Conservation (phyloP, 2,113 vertebrate species). For the Falcunculus frontatus region DNA sequence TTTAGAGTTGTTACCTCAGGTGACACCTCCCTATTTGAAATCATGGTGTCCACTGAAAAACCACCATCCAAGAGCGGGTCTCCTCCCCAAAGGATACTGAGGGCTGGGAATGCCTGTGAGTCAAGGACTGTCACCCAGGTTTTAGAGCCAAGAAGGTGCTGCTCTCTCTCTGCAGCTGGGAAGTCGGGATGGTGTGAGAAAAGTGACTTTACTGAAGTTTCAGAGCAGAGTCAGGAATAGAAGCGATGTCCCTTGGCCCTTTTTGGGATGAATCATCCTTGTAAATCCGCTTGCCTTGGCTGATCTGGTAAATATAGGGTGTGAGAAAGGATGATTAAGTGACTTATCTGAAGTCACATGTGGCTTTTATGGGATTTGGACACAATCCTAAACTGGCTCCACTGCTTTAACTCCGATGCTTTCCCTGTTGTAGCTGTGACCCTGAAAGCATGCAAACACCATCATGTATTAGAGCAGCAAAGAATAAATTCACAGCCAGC, state of each 20-base stretch:
- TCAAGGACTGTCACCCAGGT: neutral
- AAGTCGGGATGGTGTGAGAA: neutral
- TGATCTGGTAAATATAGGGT: constrained; percentile 60
- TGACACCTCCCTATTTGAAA: neutral
- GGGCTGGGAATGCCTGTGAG: neutral
- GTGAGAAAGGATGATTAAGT: constrained; percentile 59
- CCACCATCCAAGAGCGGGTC: neutral
- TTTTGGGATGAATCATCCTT: constrained; percentile 61
- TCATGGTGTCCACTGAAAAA: neutral
- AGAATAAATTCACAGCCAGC: constrained; percentile 22
- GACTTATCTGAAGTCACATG: constrained; percentile 64
- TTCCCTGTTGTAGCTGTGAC: constrained; percentile 19
- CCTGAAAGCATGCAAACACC: constrained; percentile 41
- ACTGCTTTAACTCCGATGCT: neutral
- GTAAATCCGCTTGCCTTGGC: constrained; percentile 54
- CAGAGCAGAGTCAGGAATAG: constrained; percentile 33
- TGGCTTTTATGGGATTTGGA: constrained; percentile 63
- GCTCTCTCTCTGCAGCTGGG: neutral
- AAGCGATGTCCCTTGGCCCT: constrained; percentile 22
- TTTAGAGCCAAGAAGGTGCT: neutral
- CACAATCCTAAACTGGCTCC: constrained; percentile 51
- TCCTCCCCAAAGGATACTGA: neutral
- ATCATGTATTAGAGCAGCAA: constrained; percentile 15
- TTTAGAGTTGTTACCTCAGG: neutral
- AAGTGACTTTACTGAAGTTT: constrained; percentile 44